Conservation (phyloP, 2,113 vertebrate genomes). For the Vulpes vulpes region DNA sequence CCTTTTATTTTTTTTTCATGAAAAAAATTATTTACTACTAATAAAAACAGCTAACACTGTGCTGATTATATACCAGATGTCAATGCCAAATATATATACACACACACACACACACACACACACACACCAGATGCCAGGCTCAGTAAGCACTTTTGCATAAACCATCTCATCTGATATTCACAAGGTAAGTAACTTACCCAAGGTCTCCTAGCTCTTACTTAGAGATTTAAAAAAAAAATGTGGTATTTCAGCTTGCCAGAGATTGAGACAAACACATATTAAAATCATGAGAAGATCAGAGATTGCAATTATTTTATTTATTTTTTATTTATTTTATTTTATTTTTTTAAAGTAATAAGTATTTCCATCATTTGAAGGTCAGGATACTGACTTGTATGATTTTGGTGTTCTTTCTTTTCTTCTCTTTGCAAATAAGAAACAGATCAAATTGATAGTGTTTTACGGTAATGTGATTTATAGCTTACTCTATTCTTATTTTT, state of each 20-base stretch:
- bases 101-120: too few relatives aligned
- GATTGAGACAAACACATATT: conserved; percentile 60
- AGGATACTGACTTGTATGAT: not conserved
- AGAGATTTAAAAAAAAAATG: not conserved
- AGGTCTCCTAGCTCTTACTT: conserved; percentile 11
- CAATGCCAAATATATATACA: not conserved
- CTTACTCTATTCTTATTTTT: not conserved
- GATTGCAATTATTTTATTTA: not conserved
- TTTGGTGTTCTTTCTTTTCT: not conserved
- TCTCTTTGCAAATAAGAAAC: not conserved
- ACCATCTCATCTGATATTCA: conserved; percentile 62
- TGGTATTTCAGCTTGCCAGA: conserved; percentile 44
- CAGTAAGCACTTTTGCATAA: conserved; percentile 41
- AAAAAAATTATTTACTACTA: conserved; percentile 76
- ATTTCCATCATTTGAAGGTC: not conserved
- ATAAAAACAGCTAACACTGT: conserved; percentile 41
- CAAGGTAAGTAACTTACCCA: conserved; percentile 20
- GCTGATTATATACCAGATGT: conserved; percentile 42
- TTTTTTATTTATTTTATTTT: not conserved
- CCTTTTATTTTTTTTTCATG: conserved; percentile 78
- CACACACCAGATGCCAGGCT: not conserved
- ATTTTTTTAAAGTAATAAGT: not conserved
- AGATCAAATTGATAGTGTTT: not conserved
- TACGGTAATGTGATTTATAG: not conserved
- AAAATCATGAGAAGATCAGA: not conserved